Evolutionary conservation across 2,113 vertebrate species (phyloP).

Genomic region (Carettochelys insculpta): DNA sequence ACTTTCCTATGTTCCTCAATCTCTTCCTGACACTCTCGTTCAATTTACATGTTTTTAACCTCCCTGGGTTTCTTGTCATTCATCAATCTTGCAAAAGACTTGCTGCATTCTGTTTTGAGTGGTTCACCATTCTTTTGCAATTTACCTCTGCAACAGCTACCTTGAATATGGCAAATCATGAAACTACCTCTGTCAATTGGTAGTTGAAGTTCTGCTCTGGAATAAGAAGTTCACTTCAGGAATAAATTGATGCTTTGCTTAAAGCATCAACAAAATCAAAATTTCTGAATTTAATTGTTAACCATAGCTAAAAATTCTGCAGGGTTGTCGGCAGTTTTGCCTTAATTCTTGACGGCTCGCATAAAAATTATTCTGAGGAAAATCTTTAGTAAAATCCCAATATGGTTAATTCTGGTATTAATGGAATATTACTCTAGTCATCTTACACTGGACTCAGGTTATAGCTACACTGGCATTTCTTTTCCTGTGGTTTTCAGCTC

Average conservation of each 20-base stretch:
- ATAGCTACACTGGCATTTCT: accelerated
- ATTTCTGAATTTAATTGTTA: background rate
- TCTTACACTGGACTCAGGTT: accelerated
- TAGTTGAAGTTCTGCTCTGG: background rate
- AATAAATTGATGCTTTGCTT: background rate
- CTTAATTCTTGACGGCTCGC: background rate
- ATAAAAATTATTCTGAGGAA: background rate
- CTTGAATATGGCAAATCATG: background rate
- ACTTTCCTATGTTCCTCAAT: background rate
- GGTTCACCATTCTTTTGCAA: background rate
- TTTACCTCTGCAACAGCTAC: accelerated
- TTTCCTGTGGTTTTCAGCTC: too few relatives aligned
- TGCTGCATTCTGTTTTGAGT: background rate
- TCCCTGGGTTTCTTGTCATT: background rate
- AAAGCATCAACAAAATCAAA: background rate
- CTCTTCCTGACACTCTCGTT: background rate
- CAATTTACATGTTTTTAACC: background rate
- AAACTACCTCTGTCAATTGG: background rate
- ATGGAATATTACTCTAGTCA: background rate
- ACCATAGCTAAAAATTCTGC: background rate
- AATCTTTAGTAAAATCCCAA: background rate
- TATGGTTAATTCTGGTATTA: background rate
- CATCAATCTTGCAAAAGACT: background rate
- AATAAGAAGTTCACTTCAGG: accelerated
- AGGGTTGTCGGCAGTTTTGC: background rate